Conservation (phyloP, 2,113 vertebrate species). For the Hystrix cristata region DNA sequence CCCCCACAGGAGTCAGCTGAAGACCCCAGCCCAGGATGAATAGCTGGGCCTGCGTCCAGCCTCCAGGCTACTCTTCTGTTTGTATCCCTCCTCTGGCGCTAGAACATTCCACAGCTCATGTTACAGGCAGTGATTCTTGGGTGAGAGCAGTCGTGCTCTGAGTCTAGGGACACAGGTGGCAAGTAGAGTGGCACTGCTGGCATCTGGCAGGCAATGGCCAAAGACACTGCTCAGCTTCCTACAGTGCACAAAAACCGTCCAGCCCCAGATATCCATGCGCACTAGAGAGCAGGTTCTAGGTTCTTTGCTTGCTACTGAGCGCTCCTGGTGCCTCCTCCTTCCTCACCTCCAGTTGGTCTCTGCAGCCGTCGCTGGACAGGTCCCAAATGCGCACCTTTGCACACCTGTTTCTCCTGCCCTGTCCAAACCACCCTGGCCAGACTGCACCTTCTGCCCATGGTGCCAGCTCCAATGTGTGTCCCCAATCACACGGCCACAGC, state of each 20-base stretch:
- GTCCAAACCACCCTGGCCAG: background rate
- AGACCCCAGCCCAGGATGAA: background rate
- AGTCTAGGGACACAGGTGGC: background rate
- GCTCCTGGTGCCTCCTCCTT: background rate
- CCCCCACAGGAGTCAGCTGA: background rate
- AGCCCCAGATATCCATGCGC: background rate
- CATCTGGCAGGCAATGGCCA: background rate
- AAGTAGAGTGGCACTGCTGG: background rate
- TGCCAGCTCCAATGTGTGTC: background rate
- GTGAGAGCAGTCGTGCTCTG: too few species aligned
- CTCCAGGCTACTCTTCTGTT: background rate
- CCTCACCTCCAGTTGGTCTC: background rate
- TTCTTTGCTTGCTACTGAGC: background rate
- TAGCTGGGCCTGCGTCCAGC: fast-evolving
- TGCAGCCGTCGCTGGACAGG: background rate
- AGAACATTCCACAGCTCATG: background rate
- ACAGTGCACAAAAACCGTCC: background rate
- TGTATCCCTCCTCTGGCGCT: background rate
- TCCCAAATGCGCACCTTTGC: background rate
- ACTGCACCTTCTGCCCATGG: background rate
- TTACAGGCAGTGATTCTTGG: background rate
- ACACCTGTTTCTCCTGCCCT: background rate
- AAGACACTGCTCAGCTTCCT: background rate
- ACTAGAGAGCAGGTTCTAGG: fast-evolving
- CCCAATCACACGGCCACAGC: background rate